These are phyloP conservation scores for Porites cylindrica DNA, from an alignment of 92 coral and sea anemone genomes.

Conservation along the genomic window DNA sequence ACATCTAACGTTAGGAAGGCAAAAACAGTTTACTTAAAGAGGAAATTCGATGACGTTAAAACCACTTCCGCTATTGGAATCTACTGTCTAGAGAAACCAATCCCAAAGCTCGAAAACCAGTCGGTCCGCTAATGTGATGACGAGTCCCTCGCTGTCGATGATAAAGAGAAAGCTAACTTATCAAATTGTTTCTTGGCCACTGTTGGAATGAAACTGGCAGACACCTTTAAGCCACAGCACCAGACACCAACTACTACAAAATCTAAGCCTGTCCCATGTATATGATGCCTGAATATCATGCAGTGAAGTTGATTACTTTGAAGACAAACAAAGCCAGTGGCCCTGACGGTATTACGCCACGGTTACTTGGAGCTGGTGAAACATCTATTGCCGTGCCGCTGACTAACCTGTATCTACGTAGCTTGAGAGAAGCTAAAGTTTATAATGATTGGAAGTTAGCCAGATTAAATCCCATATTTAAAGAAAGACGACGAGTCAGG, in stretches of 20 bases:
- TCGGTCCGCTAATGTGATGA: constrained; percentile 40
- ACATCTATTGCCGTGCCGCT: neutral
- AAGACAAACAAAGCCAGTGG: constrained; percentile 20
- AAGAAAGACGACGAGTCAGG: no score
- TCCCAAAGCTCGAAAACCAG: constrained; percentile 13
- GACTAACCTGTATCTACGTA: constrained; percentile 23
- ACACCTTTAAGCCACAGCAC: neutral
- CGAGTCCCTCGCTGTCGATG: constrained; percentile 7
- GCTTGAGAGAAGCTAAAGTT: constrained; percentile 19
- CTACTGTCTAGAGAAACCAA: constrained; percentile 28
- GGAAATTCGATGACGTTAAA: constrained; percentile 40
- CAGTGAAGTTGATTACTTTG: constrained; percentile 8
- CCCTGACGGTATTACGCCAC: no score
- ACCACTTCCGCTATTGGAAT: constrained; percentile 44
- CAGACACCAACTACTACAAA: no score
- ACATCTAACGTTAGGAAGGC: neutral
- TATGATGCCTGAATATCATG: neutral
- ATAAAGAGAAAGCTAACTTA: constrained; percentile 9
- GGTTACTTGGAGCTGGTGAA: no score
- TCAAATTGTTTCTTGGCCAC: constrained; percentile 40
- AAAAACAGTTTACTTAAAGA: constrained; percentile 3
- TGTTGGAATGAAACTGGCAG: constrained; percentile 38
- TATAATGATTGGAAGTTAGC: no score
- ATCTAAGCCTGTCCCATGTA: no score
- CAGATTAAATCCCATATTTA: no score